Evolutionary conservation across 2,113 vertebrate genomes (phyloP).

Genomic region (Aptenodytes patagonicus): DNA sequence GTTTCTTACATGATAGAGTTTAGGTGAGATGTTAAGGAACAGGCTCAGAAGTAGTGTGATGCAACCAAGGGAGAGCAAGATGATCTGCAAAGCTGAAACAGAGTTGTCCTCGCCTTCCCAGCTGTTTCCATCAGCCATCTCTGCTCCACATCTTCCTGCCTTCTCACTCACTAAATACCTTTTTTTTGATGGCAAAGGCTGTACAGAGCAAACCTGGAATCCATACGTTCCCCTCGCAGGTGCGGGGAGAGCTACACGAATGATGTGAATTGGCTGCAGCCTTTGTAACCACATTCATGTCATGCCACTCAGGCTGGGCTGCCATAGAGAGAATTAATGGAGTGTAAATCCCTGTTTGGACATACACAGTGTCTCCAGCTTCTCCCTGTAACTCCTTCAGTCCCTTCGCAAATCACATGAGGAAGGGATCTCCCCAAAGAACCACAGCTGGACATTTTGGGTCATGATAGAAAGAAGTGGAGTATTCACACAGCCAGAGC

Average conservation of each 20-base stretch:
- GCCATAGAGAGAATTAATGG: neutral
- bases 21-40: neutral
- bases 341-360: slow-evolving; percentile 50
- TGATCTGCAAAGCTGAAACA: neutral
- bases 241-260: neutral
- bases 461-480: neutral
- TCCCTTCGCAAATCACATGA: neutral
- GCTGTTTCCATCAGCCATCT: neutral
- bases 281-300: slow-evolving; percentile 4
- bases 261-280: slow-evolving; percentile 8
- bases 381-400: slow-evolving; percentile 11
- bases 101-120: neutral
- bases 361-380: neutral
- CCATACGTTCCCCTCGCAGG: neutral
- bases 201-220: neutral
- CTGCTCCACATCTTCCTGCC: neutral
- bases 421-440: neutral
- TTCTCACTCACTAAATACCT: neutral
- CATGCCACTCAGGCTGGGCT: slow-evolving; percentile 17
- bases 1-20: neutral
- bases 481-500: neutral
- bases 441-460: neutral
- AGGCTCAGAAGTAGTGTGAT: neutral
- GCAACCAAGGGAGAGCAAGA: neutral
- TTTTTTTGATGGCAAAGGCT: neutral